A percentile compares a stretch with the other conserved stretches of the same genome.
These are phyloP conservation scores for Hippocampus guttulatus DNA, from an alignment of 2,113 vertebrate genomes.

Conservation along the genomic window DNA sequence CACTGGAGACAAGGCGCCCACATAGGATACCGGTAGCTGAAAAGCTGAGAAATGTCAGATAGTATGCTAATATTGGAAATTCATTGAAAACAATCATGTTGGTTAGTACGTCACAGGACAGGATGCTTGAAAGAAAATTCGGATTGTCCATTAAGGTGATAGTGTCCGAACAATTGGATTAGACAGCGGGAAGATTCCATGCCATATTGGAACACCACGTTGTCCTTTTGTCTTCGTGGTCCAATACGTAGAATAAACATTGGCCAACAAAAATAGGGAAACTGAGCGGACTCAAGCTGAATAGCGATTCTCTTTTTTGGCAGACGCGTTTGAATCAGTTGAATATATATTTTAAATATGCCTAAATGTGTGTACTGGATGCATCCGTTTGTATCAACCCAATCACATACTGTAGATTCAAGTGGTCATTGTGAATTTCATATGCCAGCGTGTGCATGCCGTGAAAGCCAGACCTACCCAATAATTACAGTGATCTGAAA, in stretches of 20 bases:
- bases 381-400: conserved; percentile 1
- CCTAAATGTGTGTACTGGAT: background rate
- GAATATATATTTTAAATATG: background rate
- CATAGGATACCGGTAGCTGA: background rate
- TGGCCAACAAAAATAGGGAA: background rate
- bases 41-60: background rate
- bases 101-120: background rate
- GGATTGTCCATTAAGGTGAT: too few species aligned
- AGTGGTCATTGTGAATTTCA: conserved; percentile 11
- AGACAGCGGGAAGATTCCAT: too few species aligned
- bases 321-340: background rate
- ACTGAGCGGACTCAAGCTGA: background rate
- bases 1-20: conserved; percentile 4
- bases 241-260: background rate
- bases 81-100: background rate
- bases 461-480: conserved; percentile 43
- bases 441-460: conserved; percentile 11
- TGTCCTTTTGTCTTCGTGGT: background rate
- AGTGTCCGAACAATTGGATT: background rate
- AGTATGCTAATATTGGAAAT: background rate
- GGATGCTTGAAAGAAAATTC: background rate
- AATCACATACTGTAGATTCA: background rate
- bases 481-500: conserved; percentile 51
- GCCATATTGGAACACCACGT: background rate
- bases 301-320: background rate